A percentile compares a stretch with the other conserved stretches of the same genome.
Conservation (phyloP, 2,797 vertebrate species). For the Rhinella marina region DNA sequence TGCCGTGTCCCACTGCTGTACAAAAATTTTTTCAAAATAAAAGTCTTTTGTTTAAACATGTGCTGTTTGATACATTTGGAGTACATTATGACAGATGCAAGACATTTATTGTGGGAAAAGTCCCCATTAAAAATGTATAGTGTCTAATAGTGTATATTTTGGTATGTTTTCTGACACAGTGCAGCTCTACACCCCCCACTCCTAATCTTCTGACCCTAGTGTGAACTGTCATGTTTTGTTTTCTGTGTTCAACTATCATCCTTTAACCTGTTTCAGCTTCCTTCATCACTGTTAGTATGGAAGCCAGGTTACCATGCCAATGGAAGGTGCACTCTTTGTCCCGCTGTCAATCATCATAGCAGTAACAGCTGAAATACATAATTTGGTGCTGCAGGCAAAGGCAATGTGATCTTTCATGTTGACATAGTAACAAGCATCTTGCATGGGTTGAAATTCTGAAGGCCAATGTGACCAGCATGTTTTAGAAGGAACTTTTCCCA, state of each 20-base stretch:
- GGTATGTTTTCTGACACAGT: neutral
- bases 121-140: neutral
- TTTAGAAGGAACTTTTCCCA: neutral
- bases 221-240: slow-evolving; percentile 21
- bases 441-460: slow-evolving; percentile 13
- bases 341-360: slow-evolving; percentile 49
- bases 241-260: slow-evolving; percentile 28
- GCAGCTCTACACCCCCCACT: neutral
- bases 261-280: slow-evolving; percentile 40
- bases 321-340: slow-evolving; percentile 45
- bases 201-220: slow-evolving; percentile 5
- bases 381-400: slow-evolving; percentile 42
- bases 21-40: too few species aligned
- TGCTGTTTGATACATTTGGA: too few species aligned
- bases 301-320: slow-evolving; percentile 47
- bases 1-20: too few species aligned
- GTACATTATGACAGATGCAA: neutral
- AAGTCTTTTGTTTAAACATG: too few species aligned
- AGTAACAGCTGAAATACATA: slow-evolving; percentile 45
- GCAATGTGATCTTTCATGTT: slow-evolving; percentile 49
- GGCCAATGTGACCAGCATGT: slow-evolving; percentile 41
- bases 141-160: neutral
- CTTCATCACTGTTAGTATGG: slow-evolving; percentile 33
- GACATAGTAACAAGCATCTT: slow-evolving; percentile 50
- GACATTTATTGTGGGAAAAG: neutral